A percentile compares a stretch with the other conserved stretches of the same genome.
phyloP scores from a whole-genome alignment of 2,113 vertebrate genomes.

The Lophochroa leadbeateri region DNA sequence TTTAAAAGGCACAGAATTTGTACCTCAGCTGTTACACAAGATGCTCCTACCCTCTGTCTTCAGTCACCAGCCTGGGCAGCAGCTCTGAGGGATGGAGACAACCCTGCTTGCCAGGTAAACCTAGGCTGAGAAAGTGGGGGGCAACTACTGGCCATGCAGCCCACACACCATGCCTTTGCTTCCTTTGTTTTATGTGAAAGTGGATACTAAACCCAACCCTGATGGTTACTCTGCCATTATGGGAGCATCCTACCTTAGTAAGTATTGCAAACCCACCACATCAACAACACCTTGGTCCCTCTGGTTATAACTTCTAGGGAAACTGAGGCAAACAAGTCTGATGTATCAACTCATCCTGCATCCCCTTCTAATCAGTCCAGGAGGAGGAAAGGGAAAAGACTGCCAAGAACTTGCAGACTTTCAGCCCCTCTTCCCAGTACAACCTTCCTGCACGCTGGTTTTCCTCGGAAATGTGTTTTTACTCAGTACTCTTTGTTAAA shows the following conservation, averaged over 20 bases:
- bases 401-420: background rate
- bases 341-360: background rate
- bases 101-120: background rate
- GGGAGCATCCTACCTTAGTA: background rate
- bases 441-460: background rate
- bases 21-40: background rate
- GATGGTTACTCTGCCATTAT: background rate
- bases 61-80: background rate
- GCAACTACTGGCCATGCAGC: background rate
- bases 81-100: background rate
- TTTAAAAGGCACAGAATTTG: background rate
- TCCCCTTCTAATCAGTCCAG: background rate
- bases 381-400: background rate
- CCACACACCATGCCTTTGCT: accelerated
- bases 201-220: background rate
- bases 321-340: background rate
- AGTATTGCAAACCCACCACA: background rate
- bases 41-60: background rate
- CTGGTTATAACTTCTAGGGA: background rate
- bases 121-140: background rate
- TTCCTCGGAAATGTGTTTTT: background rate
- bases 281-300: background rate
- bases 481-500: background rate
- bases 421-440: background rate
- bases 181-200: background rate